phyloP scores from a whole-genome alignment of 2,888 invertebrate genomes.

The Lasioglossum malachurum region DNA sequence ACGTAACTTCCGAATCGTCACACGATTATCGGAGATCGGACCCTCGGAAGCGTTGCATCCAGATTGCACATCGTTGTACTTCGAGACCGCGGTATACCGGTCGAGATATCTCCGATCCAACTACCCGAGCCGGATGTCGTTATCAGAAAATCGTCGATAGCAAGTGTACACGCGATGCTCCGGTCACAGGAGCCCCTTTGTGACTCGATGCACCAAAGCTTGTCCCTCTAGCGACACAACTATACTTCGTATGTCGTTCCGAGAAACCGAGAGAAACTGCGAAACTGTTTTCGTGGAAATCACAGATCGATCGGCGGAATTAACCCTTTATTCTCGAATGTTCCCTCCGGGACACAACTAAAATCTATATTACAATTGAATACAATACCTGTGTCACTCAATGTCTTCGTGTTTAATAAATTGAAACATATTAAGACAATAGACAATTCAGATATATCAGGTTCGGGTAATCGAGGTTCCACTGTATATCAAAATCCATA shows the following conservation, averaged over 20 bases:
- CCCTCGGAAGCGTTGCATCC: not conserved
- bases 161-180: not conserved
- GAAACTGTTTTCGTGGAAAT: constrained; percentile 25
- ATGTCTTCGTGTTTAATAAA: too few relatives aligned
- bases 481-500: too few relatives aligned
- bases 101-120: not conserved
- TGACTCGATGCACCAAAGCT: not conserved
- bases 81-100: not conserved
- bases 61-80: not conserved
- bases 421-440: too few relatives aligned
- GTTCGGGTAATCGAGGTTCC: too few relatives aligned
- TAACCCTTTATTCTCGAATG: not conserved
- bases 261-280: not conserved
- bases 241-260: not conserved
- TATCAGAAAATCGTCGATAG: constrained; percentile 19
- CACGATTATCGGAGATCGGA: not conserved
- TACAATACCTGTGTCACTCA: too few relatives aligned
- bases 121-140: constrained; percentile 1
- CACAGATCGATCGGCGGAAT: constrained; percentile 25
- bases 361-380: too few relatives aligned
- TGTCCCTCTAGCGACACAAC: not conserved
- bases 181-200: not conserved
- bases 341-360: too few relatives aligned
- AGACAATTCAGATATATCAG: too few relatives aligned
- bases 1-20: not conserved